Percentiles rank a stretch among this genome's conserved stretches.
These are phyloP conservation scores for Bubo bubo DNA, from an alignment of 2,113 vertebrate species.

Conservation along the genomic window DNA sequence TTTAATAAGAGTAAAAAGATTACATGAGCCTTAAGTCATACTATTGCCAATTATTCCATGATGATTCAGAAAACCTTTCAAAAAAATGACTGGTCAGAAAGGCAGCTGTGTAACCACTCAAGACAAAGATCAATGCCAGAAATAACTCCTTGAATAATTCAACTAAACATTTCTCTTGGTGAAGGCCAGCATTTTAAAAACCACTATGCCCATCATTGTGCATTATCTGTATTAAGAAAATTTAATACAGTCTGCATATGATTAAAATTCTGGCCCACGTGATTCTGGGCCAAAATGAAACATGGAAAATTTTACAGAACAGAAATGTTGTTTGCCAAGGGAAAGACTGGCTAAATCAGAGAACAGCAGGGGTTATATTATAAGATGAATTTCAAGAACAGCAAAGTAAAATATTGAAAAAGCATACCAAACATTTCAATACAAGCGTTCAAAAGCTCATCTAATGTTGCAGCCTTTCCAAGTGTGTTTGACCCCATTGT, in stretches of 20 bases:
- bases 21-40: neutral
- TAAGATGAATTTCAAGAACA: neutral
- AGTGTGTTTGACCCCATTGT: slow-evolving; percentile 90
- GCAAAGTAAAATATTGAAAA: neutral
- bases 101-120: slow-evolving; percentile 41
- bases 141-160: slow-evolving; percentile 30
- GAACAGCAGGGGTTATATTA: neutral
- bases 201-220: neutral
- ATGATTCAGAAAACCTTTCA: neutral
- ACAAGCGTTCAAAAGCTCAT: slow-evolving; percentile 87
- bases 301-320: slow-evolving; percentile 39
- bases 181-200: neutral
- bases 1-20: slow-evolving; percentile 22
- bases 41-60: neutral
- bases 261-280: neutral
- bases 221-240: neutral
- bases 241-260: neutral
- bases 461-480: slow-evolving; percentile 90
- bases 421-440: slow-evolving; percentile 89
- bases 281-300: slow-evolving; percentile 12
- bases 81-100: slow-evolving; percentile 25
- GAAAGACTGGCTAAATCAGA: slow-evolving; percentile 2
- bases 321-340: slow-evolving; percentile 14
- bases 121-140: slow-evolving; percentile 11
- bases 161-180: slow-evolving; percentile 7